These are phyloP conservation scores for Psilopogon haemacephalus DNA, from an alignment of 2,113 vertebrate genomes.

Conservation along the genomic window DNA sequence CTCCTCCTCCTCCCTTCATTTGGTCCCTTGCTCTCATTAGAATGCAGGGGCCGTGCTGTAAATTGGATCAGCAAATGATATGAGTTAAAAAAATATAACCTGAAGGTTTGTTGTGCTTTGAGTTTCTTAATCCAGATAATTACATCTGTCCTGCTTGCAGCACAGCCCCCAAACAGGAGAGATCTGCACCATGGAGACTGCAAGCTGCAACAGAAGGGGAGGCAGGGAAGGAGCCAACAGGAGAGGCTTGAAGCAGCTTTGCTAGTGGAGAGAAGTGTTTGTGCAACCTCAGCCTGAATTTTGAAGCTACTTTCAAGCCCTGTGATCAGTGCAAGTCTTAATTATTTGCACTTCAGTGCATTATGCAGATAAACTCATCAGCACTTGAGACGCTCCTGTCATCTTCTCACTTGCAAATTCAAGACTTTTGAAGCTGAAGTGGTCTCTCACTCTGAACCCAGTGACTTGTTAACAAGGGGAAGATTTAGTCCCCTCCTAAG, in stretches of 20 bases:
- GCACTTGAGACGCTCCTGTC: background rate
- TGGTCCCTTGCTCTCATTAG: background rate
- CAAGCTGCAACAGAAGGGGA: background rate
- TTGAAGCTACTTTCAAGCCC: background rate
- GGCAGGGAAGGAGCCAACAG: background rate
- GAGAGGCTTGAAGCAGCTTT: background rate
- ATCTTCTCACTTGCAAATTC: background rate
- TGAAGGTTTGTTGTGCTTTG: slow-evolving; percentile 12
- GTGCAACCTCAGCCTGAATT: background rate
- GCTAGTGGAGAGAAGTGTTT: background rate
- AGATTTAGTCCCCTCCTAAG: background rate
- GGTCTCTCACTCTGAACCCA: background rate
- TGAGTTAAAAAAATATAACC: background rate
- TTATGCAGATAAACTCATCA: background rate
- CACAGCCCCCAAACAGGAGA: background rate
- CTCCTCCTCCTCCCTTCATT: rapidly evolving
- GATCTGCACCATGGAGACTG: background rate
- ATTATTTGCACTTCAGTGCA: slow-evolving; percentile 1
- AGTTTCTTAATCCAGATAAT: background rate
- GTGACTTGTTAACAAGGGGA: background rate
- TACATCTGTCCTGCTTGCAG: background rate
- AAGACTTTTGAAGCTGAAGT: background rate
- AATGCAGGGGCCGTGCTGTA: background rate
- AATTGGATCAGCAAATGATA: slow-evolving; percentile 1
- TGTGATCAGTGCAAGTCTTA: background rate